Conservation (phyloP, 2,888 invertebrate species). For the Microctonus brassicae region DNA sequence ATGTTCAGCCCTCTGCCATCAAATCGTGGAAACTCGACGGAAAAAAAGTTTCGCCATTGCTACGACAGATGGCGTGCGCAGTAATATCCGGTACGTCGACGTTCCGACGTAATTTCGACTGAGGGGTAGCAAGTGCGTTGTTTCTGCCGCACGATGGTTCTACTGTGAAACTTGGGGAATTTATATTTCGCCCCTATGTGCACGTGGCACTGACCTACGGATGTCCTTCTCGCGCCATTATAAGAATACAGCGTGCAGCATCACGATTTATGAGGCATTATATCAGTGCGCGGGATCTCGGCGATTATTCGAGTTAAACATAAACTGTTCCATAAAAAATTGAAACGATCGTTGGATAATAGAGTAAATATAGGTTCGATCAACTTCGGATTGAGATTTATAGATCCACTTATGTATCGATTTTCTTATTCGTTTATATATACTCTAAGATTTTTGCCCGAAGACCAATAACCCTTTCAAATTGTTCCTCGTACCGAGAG, state of each 20-base stretch:
- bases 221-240: constrained; percentile 55
- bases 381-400: constrained; percentile 60
- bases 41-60: constrained; percentile 47
- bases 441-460: constrained; percentile 9
- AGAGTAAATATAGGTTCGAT: constrained; percentile 68
- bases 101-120: constrained; percentile 20
- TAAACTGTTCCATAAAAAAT: constrained; percentile 56
- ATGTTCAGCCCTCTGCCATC: constrained; percentile 58
- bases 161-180: constrained; percentile 36
- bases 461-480: constrained; percentile 51
- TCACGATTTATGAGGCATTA: constrained; percentile 30
- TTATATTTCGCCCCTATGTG: constrained; percentile 27
- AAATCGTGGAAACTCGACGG: constrained; percentile 53
- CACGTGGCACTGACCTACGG: constrained; percentile 64
- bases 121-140: constrained; percentile 40
- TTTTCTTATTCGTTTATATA: constrained; percentile 33
- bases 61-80: constrained; percentile 61
- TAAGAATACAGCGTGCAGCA: constrained; percentile 42
- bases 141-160: constrained; percentile 57
- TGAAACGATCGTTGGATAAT: constrained; percentile 55
- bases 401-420: constrained; percentile 62
- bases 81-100: constrained; percentile 35
- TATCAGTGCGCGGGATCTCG: constrained; percentile 61
- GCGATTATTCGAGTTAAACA: constrained; percentile 68
- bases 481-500: constrained; percentile 4